Percentiles rank a stretch among this genome's conserved stretches.
These are phyloP conservation scores for Zaprionus lachaisei DNA, from an alignment of 1,140 invertebrate genomes.

Conservation along the genomic window DNA sequence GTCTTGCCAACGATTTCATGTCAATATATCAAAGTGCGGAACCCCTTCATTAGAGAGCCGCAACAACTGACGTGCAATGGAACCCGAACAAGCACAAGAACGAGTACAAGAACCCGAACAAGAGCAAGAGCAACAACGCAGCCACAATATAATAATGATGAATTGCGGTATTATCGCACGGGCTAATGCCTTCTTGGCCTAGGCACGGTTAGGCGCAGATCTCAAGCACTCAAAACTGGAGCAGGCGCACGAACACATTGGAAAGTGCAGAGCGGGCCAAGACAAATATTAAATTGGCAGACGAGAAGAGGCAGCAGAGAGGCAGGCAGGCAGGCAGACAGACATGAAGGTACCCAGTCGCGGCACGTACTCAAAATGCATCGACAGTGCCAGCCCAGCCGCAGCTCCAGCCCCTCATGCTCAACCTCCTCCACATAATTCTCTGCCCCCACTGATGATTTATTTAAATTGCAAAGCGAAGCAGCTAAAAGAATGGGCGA, in stretches of 20 bases:
- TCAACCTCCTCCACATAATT: not conserved
- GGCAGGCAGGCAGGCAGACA: not conserved
- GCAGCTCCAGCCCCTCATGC: not conserved
- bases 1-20: constrained; percentile 51
- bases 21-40: constrained; percentile 79
- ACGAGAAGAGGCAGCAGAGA: not conserved
- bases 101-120: constrained; percentile 35
- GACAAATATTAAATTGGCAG: constrained; percentile 77
- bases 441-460: constrained; percentile 56
- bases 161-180: constrained; percentile 80
- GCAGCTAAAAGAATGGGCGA: constrained; percentile 44
- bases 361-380: constrained; percentile 73
- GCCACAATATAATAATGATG: constrained; percentile 69
- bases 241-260: constrained; percentile 74
- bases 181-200: constrained; percentile 54
- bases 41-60: constrained; percentile 73
- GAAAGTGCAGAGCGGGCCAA: constrained; percentile 54
- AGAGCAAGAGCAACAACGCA: constrained; percentile 6
- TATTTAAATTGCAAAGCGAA: constrained; percentile 75
- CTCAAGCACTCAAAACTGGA: constrained; percentile 58
- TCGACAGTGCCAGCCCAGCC: constrained; percentile 51
- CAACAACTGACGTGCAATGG: constrained; percentile 5
- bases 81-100: constrained; percentile 37
- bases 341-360: constrained; percentile 33
- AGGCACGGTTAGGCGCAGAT: constrained; percentile 17